Base-by-base conservation (phyloP, 2,113 vertebrate species). In the Turnix velox region DNA sequence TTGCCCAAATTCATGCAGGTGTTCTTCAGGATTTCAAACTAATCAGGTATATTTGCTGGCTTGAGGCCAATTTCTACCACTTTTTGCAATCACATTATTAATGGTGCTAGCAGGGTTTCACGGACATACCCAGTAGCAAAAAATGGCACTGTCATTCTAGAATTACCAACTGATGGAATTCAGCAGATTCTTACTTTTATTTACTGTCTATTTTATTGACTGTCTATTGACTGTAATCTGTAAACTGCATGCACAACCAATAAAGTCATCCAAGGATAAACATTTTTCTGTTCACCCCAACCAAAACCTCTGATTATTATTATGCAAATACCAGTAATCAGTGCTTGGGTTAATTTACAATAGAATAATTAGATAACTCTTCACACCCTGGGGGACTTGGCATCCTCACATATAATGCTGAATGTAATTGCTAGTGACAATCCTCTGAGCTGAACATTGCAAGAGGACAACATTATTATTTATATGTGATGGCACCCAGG, bases 281-380 rank as follows among this genome's bases (percentile, higher is more conserved):
- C 30, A 78, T 23, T 45, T 13, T 92, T 66, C 71, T 90, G 45
- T 49, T 69, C 31, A 40, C 73, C 74, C 58, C 59, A 80, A n/a
- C 7, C 55, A 92, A 65, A 90, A 65, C 62, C 30, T 3, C 61
- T 46, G 52, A 83, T 88, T 85, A 55, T 91, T 82, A 90, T 24
- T 54, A 58, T 81, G 62, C 39, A 81, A 92, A 87, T 52, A 79
- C 68, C 74, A 84, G 58, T 62, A 78, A 95, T 59, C 71, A 90
- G 51, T n/a, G 55, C 68, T 86, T 75, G 57, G 69, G 66, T 69
- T 91, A 84, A 92, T 92, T 94, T 88, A 79, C 69, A 69, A 43
- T 20, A 68, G 49, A 52, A 63, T 61, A 94, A 83, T 82, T 68
- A 84, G 63, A 81, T 65, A 87, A 68, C 40, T 33, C 71, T 84